Evolutionary conservation across 2,797 vertebrate genomes (phyloP).

Genomic region (Botia kubotai): DNA sequence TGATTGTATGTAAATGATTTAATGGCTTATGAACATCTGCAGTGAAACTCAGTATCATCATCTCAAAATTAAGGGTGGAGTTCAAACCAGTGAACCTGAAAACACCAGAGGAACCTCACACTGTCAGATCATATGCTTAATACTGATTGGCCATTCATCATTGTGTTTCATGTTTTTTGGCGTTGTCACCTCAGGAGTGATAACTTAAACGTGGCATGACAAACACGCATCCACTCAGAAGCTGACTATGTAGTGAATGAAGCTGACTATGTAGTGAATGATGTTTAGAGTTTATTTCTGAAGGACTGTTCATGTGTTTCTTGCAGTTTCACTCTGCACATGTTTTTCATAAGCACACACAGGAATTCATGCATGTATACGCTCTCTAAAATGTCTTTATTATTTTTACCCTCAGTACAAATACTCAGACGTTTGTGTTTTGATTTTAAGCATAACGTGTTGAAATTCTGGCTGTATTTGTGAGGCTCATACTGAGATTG

Average conservation of each 20-base stretch:
- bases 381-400: constrained; percentile 8
- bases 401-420: not conserved
- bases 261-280: not conserved
- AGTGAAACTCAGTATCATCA: not conserved
- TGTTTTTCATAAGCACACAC: not conserved
- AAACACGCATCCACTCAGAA: not conserved
- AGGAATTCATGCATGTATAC: not conserved
- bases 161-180: not conserved
- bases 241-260: not conserved
- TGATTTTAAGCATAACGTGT: constrained; percentile 18
- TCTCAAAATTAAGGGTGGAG: constrained; percentile 12
- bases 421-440: not conserved
- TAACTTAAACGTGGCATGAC: not conserved
- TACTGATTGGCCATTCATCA: not conserved
- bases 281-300: not conserved
- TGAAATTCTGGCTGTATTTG: not conserved
- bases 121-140: not conserved
- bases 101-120: not conserved
- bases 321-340: not conserved
- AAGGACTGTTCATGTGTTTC: no score
- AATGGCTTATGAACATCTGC: not conserved
- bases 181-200: not conserved
- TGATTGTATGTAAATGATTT: not conserved
- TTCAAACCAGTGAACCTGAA: constrained; percentile 7
- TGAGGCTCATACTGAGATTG: not conserved